A percentile compares a stretch with the other conserved stretches of the same genome.
phyloP scores from a whole-genome alignment of 1,140 invertebrate genomes.

The Yoshiicerus persimilis region DNA sequence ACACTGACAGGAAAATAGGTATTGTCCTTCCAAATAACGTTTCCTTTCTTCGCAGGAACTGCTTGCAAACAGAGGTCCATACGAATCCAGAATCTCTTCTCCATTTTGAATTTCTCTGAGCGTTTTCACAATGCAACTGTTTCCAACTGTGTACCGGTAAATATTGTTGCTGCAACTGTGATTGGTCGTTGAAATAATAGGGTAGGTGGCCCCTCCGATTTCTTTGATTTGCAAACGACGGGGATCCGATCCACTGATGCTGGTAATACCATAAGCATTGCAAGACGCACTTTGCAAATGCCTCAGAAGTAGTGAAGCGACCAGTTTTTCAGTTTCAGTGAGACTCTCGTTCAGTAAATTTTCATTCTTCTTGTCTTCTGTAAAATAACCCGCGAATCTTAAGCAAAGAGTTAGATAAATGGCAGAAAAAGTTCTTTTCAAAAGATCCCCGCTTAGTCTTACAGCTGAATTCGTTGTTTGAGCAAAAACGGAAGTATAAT shows the following conservation, averaged over 20 bases:
- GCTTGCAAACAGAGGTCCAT: constrained; percentile 62
- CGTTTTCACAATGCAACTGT: constrained; percentile 58
- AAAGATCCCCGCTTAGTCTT: constrained; percentile 57
- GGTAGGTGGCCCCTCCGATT: constrained; percentile 64
- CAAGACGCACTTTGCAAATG: constrained; percentile 64
- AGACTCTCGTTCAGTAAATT: background rate
- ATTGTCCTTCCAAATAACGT: constrained; percentile 58
- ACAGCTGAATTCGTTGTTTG: constrained; percentile 58
- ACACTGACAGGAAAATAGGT: constrained; percentile 63
- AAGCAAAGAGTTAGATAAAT: constrained; percentile 61
- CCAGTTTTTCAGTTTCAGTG: constrained; percentile 44
- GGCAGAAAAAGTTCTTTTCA: constrained; percentile 58
- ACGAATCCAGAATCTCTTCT: constrained; percentile 64
- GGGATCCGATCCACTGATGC: constrained; percentile 54
- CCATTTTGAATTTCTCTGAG: constrained; percentile 57
- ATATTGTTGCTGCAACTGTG: constrained; percentile 53
- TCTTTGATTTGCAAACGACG: constrained; percentile 48
- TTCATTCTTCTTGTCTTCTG: background rate
- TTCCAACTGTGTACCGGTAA: constrained; percentile 44
- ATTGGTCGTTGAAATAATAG: constrained; percentile 65
- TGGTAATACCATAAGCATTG: constrained; percentile 67
- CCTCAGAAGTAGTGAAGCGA: constrained; percentile 58
- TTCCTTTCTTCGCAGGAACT: constrained; percentile 54
- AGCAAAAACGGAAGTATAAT: constrained; percentile 54
- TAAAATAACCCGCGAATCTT: constrained; percentile 53